Conservation (phyloP, 2,113 vertebrate species). For the Pelodiscus sinensis region DNA sequence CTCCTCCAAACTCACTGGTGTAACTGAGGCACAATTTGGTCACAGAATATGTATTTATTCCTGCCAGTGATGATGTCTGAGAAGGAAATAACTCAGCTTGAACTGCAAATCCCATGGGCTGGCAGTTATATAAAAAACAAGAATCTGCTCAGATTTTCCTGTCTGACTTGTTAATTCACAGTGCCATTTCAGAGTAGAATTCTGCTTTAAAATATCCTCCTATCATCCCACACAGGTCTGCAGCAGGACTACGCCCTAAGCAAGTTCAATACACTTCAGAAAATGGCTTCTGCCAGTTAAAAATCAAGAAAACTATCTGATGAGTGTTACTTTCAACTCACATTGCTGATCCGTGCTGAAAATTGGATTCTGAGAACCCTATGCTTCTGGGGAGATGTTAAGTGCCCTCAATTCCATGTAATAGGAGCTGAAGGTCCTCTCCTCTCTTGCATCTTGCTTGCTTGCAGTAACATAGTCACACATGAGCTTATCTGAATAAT, state of each 20-base stretch:
- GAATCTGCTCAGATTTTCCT: constrained; percentile 39
- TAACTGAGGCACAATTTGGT: constrained; percentile 32
- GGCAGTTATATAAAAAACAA: constrained; percentile 33
- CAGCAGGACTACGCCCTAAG: constrained; percentile 5
- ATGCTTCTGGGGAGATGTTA: constrained; percentile 36
- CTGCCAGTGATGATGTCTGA: constrained; percentile 70
- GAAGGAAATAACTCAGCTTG: constrained; percentile 62
- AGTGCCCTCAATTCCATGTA: constrained; percentile 30
- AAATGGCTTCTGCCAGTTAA: constrained; percentile 37
- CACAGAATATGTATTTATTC: constrained; percentile 35
- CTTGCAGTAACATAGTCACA: not conserved
- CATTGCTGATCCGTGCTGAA: constrained; percentile 40
- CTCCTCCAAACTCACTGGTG: not conserved
- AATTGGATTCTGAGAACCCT: constrained; percentile 46
- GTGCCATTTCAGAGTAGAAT: constrained; percentile 36
- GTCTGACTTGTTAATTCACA: constrained; percentile 60
- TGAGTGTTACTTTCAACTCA: constrained; percentile 39
- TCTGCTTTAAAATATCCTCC: not conserved
- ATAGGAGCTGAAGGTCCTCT: constrained; percentile 52
- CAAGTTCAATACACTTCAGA: constrained; percentile 48
- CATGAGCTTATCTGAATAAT: not conserved
- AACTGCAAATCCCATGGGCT: constrained; percentile 26
- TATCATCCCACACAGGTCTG: constrained; percentile 43
- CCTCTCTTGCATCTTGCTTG: constrained; percentile 19
- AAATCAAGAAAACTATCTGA: constrained; percentile 48